phyloP scores from a whole-genome alignment of 2,113 vertebrate genomes.

The Phrynosoma platyrhinos region DNA sequence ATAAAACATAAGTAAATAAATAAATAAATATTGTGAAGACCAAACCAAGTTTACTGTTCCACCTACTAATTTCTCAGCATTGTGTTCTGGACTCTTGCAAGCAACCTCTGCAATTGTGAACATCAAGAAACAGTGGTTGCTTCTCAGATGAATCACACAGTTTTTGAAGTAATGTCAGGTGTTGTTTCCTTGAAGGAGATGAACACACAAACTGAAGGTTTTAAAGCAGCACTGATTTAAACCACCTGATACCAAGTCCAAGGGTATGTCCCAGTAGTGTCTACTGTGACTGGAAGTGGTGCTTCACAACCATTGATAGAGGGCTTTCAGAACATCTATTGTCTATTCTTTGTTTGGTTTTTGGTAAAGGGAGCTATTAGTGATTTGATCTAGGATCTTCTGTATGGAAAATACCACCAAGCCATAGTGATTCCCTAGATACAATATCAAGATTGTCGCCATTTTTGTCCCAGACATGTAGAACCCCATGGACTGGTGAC shows the following conservation, averaged over 20 bases:
- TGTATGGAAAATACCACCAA: too few relatives aligned
- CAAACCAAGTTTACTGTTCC: too few relatives aligned
- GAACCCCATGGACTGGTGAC: background rate
- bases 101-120: background rate
- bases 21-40: too few relatives aligned
- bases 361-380: background rate
- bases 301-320: background rate
- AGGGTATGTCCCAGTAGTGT: background rate
- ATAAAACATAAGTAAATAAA: too few relatives aligned
- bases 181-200: rapidly evolving
- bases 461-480: too few relatives aligned
- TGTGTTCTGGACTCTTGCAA: too few relatives aligned
- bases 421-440: too few relatives aligned
- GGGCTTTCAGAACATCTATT: background rate
- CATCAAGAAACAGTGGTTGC: background rate
- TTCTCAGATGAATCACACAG: background rate
- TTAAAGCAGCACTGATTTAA: background rate
- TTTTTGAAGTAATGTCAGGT: too few relatives aligned
- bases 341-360: background rate
- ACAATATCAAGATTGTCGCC: too few relatives aligned
- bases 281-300: too few relatives aligned
- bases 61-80: too few relatives aligned
- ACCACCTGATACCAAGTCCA: background rate
- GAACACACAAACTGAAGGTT: background rate
- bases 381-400: too few relatives aligned